Evolutionary conservation across 2,888 invertebrate genomes (phyloP).

Genomic region (Lasioglossum lativentre): DNA sequence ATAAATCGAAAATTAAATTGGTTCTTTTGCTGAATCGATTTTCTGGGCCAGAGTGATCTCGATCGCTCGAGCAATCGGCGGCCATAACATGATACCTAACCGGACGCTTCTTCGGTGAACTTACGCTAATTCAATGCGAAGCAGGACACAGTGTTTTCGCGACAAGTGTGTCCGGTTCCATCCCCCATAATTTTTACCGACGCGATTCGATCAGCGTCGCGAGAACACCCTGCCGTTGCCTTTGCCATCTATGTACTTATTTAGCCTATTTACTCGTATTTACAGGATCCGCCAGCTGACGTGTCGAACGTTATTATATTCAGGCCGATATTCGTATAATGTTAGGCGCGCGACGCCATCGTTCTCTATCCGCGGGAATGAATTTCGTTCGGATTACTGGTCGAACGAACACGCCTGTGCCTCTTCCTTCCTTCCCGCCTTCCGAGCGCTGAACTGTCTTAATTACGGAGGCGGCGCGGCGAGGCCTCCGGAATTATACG

Average conservation of each 20-base stretch:
- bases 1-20: neutral
- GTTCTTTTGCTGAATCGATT: neutral
- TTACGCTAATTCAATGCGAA: constrained; percentile 54
- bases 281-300: constrained; percentile 69
- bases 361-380: constrained; percentile 42
- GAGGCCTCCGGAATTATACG: neutral
- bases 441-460: constrained; percentile 26
- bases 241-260: constrained; percentile 40
- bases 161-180: neutral
- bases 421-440: constrained; percentile 13
- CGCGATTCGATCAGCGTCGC: neutral
- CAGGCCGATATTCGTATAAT: constrained; percentile 62
- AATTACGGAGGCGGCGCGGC: constrained; percentile 27
- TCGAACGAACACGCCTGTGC: constrained; percentile 7
- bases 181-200: neutral
- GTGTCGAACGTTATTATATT: constrained; percentile 56
- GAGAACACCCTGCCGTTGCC: neutral
- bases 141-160: constrained; percentile 25
- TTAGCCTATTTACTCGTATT: constrained; percentile 67
- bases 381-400: constrained; percentile 19
- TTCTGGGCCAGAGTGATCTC: neutral
- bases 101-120: constrained; percentile 48
- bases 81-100: constrained; percentile 35
- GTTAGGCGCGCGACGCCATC: constrained; percentile 41
- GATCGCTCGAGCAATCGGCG: constrained; percentile 12